Base-by-base conservation (phyloP, 2,888 invertebrate genomes). In the Scaptomyza parva region DNA sequence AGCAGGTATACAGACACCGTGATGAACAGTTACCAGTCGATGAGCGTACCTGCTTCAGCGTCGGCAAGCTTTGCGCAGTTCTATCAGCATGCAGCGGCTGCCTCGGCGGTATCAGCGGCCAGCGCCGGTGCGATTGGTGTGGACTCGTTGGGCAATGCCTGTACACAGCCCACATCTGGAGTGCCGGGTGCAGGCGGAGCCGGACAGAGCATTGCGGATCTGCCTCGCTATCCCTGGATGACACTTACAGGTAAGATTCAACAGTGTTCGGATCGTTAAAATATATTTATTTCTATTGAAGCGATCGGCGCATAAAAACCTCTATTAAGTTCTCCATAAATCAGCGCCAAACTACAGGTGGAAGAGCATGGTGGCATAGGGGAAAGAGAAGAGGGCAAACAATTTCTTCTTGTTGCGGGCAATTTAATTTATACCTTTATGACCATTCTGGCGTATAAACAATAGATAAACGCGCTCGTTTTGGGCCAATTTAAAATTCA, bases 171-270 rank as follows among this genome's bases (percentile, higher is more conserved):
- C 67, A 94, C 95, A 83, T 92, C 93, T 47, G 93, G 92, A 45
- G 93, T 93, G 66, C 93, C 94, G 62, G 82, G 82, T 5, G 89
- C 91, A 40, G 91, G 92, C 17, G 92, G 91, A 20, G 95, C 96
- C 67, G 96, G 96, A 70, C 97, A 97, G 92, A 96, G 97, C 62
- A 95, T 97, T 91, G 96, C 97, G 50, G 97, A 97, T 93, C 96
- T 97, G 91, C 97, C 97, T 59, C 95, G 97, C 90, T 97, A 98
- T 92, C 97, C 97, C 48, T 98, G 97, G 97, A 97, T 98, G 97
- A 96, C 97, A 90, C 97, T 97, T 92, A 97, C 97, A 94, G 97
- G 97, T 97, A 94, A 90, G 88, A 28, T 24, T 81, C 50, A 5
- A 53, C 33, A 58, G 17, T 17, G 9, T 20, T 5, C 5, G 11